Percentiles rank a stretch among this genome's conserved stretches.
Conservation (phyloP, 2,797 vertebrate genomes). For the Myotis myotis region DNA sequence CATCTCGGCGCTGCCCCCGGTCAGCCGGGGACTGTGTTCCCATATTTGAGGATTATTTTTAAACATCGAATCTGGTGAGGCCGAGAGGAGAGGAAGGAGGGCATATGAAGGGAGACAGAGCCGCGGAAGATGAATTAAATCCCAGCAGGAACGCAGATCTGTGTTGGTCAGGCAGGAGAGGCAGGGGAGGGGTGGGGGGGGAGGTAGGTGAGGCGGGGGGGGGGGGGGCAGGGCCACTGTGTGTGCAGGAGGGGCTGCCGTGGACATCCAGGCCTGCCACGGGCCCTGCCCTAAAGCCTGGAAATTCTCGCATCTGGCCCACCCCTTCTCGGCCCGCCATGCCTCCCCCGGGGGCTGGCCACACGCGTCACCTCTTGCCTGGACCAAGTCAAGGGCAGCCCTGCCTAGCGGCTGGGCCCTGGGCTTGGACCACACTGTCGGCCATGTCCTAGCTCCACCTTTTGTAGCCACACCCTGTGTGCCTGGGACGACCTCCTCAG, state of each 20-base stretch:
- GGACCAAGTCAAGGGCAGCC: background rate
- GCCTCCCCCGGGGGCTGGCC: background rate
- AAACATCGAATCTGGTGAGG: slow-evolving; percentile 47
- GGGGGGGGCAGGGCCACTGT: rapidly evolving
- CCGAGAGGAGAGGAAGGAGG: background rate
- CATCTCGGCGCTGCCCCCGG: background rate
- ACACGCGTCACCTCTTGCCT: rapidly evolving
- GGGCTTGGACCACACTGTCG: background rate
- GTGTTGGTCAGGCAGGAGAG: background rate
- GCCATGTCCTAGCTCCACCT: background rate
- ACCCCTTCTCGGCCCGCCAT: too few species aligned
- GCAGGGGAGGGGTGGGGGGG: rapidly evolving
- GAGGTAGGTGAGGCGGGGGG: too few species aligned
- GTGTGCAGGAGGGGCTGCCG: rapidly evolving
- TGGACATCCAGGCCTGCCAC: background rate
- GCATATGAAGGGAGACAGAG: slow-evolving; percentile 21
- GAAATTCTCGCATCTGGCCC: rapidly evolving
- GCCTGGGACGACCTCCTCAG: background rate
- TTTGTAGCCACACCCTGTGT: background rate
- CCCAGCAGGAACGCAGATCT: background rate
- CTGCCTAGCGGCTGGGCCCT: rapidly evolving
- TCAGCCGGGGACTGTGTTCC: slow-evolving; percentile 43
- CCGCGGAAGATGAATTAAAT: background rate
- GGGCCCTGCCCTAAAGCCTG: rapidly evolving
- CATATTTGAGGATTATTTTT: slow-evolving; percentile 62